Evolutionary conservation across 2,797 vertebrate genomes (phyloP).

Genomic region (Neosalanx taihuensis): DNA sequence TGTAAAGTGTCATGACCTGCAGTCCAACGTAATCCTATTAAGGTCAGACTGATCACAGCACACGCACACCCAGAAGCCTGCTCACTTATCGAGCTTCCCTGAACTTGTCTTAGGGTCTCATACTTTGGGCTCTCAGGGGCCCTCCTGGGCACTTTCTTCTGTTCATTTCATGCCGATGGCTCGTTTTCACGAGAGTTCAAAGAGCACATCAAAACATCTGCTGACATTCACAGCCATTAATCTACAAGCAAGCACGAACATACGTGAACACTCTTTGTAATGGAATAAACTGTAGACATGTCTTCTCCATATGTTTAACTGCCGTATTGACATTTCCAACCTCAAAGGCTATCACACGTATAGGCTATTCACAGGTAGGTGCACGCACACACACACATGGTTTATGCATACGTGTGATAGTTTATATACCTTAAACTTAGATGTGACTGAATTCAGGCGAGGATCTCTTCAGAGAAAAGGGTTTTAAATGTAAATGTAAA

Average conservation of each 20-base stretch:
- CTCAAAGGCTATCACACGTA: neutral
- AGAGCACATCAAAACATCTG: conserved; percentile 38
- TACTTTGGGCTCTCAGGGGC: neutral
- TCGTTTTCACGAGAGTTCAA: conserved; percentile 40
- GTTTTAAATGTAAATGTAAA: conserved; percentile 38
- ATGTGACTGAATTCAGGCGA: conserved; percentile 57
- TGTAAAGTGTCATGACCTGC: conserved; percentile 57
- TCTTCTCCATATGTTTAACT: neutral
- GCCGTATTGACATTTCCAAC: neutral
- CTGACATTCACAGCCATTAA: neutral
- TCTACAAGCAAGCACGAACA: conserved; percentile 4
- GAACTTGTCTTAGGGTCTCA: neutral
- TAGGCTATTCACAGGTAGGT: conserved; percentile 7
- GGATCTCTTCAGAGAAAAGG: conserved; percentile 54
- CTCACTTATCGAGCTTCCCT: conserved; percentile 16
- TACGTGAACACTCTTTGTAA: conserved; percentile 1
- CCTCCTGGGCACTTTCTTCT: neutral
- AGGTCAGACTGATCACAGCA: conserved; percentile 47
- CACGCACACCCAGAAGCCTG: conserved; percentile 47
- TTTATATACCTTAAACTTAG: conserved; percentile 47
- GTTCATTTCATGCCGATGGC: conserved; percentile 31
- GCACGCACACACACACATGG: conserved; percentile 50
- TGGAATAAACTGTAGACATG: neutral
- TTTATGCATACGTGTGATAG: conserved; percentile 59
- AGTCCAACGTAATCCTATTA: conserved; percentile 67